Evolutionary conservation across 2,888 invertebrate genomes (phyloP).

Genomic region (Hofmannophila pseudospretella): DNA sequence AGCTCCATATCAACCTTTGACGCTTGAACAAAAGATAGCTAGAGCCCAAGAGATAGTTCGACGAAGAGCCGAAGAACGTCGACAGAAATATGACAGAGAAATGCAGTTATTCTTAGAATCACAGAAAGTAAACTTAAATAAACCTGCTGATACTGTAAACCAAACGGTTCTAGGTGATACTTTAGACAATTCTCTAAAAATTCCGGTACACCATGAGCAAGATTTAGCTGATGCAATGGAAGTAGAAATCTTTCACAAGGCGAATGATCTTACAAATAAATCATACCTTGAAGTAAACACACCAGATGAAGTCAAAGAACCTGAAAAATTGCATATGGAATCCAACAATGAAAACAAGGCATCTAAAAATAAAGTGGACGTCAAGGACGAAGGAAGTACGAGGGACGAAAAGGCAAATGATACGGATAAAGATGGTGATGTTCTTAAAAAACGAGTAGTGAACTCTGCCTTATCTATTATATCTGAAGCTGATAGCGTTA

Average conservation of each 20-base stretch:
- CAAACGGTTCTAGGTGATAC: slow-evolving; percentile 4
- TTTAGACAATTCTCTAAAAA: slow-evolving; percentile 13
- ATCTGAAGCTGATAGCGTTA: neutral
- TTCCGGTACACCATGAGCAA: slow-evolving; percentile 24
- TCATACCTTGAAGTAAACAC: slow-evolving; percentile 12
- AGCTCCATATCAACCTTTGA: slow-evolving; percentile 33
- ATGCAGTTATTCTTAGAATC: slow-evolving; percentile 2
- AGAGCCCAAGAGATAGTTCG: slow-evolving; percentile 47
- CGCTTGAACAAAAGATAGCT: slow-evolving; percentile 51
- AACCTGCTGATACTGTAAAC: slow-evolving; percentile 1
- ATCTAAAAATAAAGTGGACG: no score
- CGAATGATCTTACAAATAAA: slow-evolving; percentile 3
- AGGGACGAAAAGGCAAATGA: neutral
- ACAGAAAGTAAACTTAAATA: neutral
- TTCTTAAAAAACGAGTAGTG: neutral
- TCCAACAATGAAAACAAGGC: neutral
- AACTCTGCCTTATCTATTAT: neutral
- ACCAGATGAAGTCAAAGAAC: slow-evolving; percentile 3
- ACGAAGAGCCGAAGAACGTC: slow-evolving; percentile 38
- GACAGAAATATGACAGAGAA: slow-evolving; percentile 25
- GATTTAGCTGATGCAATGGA: slow-evolving; percentile 26
- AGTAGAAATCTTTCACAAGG: slow-evolving; percentile 23
- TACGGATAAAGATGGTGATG: neutral
- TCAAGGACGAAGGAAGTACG: neutral
- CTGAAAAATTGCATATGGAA: neutral